Conservation (phyloP, 2,888 invertebrate species). For the Apodemia hepburni region DNA sequence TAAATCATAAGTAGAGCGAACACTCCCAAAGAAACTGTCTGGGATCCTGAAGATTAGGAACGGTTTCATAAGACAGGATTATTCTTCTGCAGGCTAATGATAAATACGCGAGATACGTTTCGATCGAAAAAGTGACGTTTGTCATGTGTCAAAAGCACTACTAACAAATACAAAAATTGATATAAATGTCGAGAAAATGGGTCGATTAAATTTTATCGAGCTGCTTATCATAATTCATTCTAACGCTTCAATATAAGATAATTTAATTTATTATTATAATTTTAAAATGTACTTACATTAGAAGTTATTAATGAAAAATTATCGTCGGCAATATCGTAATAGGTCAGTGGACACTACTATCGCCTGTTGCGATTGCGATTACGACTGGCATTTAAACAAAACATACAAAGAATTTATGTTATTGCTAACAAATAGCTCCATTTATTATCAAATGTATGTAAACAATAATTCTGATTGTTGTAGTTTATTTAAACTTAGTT, state of each 20-base stretch:
- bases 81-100: too few species aligned
- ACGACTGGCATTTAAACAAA: neutral
- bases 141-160: too few species aligned
- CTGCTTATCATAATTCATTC: too few species aligned
- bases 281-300: neutral
- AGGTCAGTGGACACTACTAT: slow-evolving; percentile 4
- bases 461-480: neutral
- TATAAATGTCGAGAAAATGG: too few species aligned
- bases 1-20: too few species aligned
- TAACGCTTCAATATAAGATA: neutral
- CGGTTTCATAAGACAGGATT: too few species aligned
- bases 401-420: neutral
- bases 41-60: too few species aligned
- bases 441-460: neutral
- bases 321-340: neutral
- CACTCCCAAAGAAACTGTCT: neutral
- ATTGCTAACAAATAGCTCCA: neutral
- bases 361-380: neutral
- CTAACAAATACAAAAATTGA: too few species aligned
- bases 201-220: too few species aligned
- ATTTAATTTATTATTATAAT: neutral
- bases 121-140: too few species aligned
- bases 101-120: too few species aligned
- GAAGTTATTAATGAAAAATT: neutral
- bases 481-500: neutral